Conservation (phyloP, 2,797 vertebrate genomes). For the Sebastes nivosus region DNA sequence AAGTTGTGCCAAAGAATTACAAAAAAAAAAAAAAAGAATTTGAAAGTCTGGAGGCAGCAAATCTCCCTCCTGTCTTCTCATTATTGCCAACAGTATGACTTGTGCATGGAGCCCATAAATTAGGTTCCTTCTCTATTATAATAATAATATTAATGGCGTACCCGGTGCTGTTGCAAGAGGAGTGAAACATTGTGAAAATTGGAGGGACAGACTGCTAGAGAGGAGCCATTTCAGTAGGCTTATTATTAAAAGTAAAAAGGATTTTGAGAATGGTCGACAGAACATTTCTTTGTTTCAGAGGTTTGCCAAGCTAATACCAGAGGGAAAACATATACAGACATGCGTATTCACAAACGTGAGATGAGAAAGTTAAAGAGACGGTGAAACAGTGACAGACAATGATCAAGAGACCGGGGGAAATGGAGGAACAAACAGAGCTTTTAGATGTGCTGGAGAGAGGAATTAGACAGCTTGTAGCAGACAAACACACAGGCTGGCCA, state of each 20-base stretch:
- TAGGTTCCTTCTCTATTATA: conserved; percentile 35
- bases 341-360: conserved; percentile 25
- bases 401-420: conserved; percentile 41
- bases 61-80: conserved; percentile 54
- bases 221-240: not conserved
- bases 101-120: conserved; percentile 43
- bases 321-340: conserved; percentile 16
- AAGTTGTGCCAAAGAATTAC: conserved; percentile 51
- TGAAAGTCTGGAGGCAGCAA: conserved; percentile 49
- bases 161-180: conserved; percentile 14
- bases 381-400: conserved; percentile 54
- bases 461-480: conserved; percentile 77
- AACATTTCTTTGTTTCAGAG: not conserved
- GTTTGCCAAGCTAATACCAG: not conserved
- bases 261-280: not conserved
- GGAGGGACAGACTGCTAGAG: not conserved
- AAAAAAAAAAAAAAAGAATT: conserved; percentile 23
- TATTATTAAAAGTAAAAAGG: not conserved
- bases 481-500: conserved; percentile 77
- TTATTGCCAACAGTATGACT: conserved; percentile 48
- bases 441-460: conserved; percentile 61
- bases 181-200: conserved; percentile 21
- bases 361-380: conserved; percentile 36
- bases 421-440: conserved; percentile 58
- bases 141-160: conserved; percentile 33